These are phyloP conservation scores for Anarrhichthys ocellatus DNA, from an alignment of 2,113 vertebrate species.

Conservation along the genomic window DNA sequence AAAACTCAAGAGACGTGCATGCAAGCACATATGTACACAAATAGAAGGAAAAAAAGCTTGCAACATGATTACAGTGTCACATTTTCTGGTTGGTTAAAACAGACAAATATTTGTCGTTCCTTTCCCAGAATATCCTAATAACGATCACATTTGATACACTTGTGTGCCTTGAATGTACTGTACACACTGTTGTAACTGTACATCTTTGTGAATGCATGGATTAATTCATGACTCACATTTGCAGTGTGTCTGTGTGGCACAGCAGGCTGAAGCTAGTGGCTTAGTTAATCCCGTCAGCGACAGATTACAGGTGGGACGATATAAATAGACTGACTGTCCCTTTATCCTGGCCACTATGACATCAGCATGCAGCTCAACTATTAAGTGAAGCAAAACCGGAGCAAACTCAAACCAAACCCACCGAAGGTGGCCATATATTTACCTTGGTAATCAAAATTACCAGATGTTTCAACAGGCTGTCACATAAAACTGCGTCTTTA, in stretches of 20 bases:
- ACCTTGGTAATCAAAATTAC: neutral
- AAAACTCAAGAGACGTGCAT: neutral
- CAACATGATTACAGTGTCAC: neutral
- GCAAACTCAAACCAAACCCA: conserved; percentile 26
- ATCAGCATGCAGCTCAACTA: conserved; percentile 62
- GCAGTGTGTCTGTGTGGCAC: conserved; percentile 36
- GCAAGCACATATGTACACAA: conserved; percentile 1
- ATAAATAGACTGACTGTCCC: conserved; percentile 78
- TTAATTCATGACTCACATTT: conserved; percentile 49
- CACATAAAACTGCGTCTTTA: neutral
- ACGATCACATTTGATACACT: conserved; percentile 9
- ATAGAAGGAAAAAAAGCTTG: neutral
- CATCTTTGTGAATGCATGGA: conserved; percentile 26
- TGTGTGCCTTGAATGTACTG: neutral
- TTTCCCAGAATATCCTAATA: neutral
- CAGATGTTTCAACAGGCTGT: conserved; percentile 17
- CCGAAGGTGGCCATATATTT: conserved; percentile 2
- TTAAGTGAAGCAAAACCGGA: conserved; percentile 51
- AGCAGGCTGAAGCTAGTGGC: conserved; percentile 51
- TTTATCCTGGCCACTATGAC: conserved; percentile 72
- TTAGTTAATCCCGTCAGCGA: conserved; percentile 76
- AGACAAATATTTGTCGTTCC: conserved; percentile 16
- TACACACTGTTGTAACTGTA: conserved; percentile 23
- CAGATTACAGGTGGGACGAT: conserved; percentile 79
- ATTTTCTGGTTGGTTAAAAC: conserved; percentile 8